These are phyloP conservation scores for Drosophila affinis DNA, from an alignment of 2,888 invertebrate genomes.

Conservation along the genomic window DNA sequence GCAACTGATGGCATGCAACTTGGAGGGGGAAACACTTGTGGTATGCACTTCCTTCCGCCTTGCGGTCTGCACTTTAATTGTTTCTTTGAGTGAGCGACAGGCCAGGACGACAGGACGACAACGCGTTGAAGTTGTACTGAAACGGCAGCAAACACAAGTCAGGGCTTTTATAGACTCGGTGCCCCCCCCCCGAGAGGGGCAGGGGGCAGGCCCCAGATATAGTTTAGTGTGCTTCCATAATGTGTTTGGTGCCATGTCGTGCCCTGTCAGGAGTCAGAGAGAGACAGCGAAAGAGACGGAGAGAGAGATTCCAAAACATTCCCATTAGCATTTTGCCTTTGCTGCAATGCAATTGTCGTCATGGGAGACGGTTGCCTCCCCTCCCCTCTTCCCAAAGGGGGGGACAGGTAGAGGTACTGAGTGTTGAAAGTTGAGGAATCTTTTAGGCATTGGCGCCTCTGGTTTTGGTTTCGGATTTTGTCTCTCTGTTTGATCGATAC, in stretches of 20 bases:
- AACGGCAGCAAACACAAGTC: constrained; percentile 50
- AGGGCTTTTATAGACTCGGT: constrained; percentile 82
- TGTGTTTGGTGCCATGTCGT: constrained; percentile 83
- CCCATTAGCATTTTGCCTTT: constrained; percentile 50
- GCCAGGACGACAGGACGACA: constrained; percentile 55
- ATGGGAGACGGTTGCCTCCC: constrained; percentile 27
- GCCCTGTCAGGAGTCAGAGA: constrained; percentile 50
- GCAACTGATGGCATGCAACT: constrained; percentile 55
- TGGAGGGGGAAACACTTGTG: constrained; percentile 59
- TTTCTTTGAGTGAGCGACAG: constrained; percentile 60
- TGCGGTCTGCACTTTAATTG: constrained; percentile 70
- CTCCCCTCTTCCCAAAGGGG: neutral
- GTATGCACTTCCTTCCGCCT: constrained; percentile 73
- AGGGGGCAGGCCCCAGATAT: constrained; percentile 26
- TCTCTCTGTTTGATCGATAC: constrained; percentile 80
- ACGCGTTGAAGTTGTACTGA: constrained; percentile 72
- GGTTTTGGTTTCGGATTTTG: constrained; percentile 42
- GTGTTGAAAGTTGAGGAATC: constrained; percentile 8
- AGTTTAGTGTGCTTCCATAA: constrained; percentile 77
- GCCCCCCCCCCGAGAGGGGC: constrained; percentile 21
- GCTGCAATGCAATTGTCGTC: constrained; percentile 52
- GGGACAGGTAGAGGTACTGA: neutral
- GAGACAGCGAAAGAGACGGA: neutral
- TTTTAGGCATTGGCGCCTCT: constrained; percentile 26
- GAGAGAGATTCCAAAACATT: constrained; percentile 77